Conservation (phyloP, 2,888 invertebrate species). For the Acrobasis repandana region DNA sequence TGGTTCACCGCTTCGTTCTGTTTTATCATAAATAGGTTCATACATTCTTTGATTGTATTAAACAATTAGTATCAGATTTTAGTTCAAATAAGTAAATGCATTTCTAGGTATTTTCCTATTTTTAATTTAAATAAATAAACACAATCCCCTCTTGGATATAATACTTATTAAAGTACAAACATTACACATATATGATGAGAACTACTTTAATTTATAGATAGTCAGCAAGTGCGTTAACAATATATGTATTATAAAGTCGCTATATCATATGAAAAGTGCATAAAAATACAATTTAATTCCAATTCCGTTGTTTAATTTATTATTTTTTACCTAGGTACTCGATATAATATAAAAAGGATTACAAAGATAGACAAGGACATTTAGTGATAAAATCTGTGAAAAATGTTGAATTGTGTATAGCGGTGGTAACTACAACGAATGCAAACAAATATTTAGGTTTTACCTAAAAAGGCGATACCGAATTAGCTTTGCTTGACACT, state of each 20-base stretch:
- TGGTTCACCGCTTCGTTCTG: constrained; percentile 37
- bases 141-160: not conserved
- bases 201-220: constrained; percentile 19
- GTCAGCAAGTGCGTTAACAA: constrained; percentile 44
- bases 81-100: constrained; percentile 31
- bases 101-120: constrained; percentile 19
- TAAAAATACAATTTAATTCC: constrained; percentile 50
- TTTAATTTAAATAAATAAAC: not conserved
- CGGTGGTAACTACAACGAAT: not conserved
- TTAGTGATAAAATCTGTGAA: not conserved
- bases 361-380: not conserved
- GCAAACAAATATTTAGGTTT: not conserved
- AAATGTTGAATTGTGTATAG: not conserved
- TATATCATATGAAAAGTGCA: constrained; percentile 48
- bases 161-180: constrained; percentile 5
- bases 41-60: not conserved
- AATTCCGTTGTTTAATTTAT: constrained; percentile 48
- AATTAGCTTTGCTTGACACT: not conserved
- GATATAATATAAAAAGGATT: not conserved
- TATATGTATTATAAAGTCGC: constrained; percentile 39
- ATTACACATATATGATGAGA: constrained; percentile 7
- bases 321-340: constrained; percentile 29
- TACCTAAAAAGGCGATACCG: not conserved
- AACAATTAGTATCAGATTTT: not conserved
- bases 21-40: not conserved